Evolutionary conservation across 2,113 vertebrate genomes (phyloP).

Genomic region (Oenanthe oenanthe): DNA sequence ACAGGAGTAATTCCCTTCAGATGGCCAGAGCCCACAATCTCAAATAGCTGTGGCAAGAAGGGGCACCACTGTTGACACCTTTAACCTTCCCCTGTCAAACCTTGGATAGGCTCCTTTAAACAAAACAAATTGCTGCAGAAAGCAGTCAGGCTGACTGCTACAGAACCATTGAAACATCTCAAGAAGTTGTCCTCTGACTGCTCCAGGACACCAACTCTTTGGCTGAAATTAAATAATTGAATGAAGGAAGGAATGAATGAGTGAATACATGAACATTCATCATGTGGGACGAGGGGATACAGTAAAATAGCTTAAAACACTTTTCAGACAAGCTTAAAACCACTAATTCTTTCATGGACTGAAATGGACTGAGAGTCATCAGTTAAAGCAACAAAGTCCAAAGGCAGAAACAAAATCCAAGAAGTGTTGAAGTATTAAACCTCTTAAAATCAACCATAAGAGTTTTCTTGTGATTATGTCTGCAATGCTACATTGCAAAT

Average conservation of each 20-base stretch:
- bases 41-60: background rate
- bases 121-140: background rate
- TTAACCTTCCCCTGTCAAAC: background rate
- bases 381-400: background rate
- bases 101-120: background rate
- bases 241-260: background rate
- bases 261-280: background rate
- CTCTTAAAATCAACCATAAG: background rate
- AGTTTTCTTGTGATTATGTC: background rate
- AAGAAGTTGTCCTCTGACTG: background rate
- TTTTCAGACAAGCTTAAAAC: background rate
- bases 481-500: background rate
- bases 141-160: background rate
- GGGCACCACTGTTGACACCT: background rate
- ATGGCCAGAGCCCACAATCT: background rate
- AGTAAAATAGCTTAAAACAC: background rate
- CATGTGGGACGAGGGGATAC: fast-evolving
- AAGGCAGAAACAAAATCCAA: background rate
- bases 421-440: background rate
- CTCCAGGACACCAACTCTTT: background rate
- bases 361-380: background rate
- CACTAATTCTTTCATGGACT: background rate
- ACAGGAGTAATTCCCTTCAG: background rate
- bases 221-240: background rate
- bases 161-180: background rate